A percentile compares a stretch with the other conserved stretches of the same genome.
Conservation (phyloP, 2,888 invertebrate genomes). For the Tiliacea aurago region DNA sequence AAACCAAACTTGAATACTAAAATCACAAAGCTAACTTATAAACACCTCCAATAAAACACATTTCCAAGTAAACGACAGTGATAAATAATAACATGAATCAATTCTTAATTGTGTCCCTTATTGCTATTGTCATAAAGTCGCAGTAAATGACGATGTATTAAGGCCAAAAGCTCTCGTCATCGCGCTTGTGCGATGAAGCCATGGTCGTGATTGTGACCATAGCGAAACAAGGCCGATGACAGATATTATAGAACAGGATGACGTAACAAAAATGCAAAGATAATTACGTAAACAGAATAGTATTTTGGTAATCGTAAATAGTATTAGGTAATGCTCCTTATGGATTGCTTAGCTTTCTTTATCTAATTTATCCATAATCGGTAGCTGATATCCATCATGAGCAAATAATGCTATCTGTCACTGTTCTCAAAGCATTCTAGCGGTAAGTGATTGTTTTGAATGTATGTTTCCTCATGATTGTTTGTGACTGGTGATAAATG, state of each 20-base stretch:
- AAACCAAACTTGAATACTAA: constrained; percentile 53
- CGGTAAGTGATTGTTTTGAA: constrained; percentile 37
- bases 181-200: constrained; percentile 57
- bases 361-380: constrained; percentile 37
- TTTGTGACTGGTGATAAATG: constrained; percentile 44
- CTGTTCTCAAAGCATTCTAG: constrained; percentile 38
- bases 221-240: constrained; percentile 64
- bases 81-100: constrained; percentile 48
- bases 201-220: constrained; percentile 69
- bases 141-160: constrained; percentile 46
- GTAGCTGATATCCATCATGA: constrained; percentile 33
- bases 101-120: constrained; percentile 50
- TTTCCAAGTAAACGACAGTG: constrained; percentile 47
- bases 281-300: constrained; percentile 54
- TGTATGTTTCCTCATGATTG: constrained; percentile 50
- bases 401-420: constrained; percentile 51
- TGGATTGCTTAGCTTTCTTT: constrained; percentile 21
- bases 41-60: constrained; percentile 28
- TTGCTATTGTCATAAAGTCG: constrained; percentile 49
- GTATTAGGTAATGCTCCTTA: constrained; percentile 9
- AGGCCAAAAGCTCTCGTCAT: constrained; percentile 71
- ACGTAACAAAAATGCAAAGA: constrained; percentile 60
- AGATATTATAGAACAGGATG: constrained; percentile 60
- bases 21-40: constrained; percentile 28
- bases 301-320: constrained; percentile 41